phyloP scores from a whole-genome alignment of 2,797 vertebrate species.

The Acipenser oxyrinchus region DNA sequence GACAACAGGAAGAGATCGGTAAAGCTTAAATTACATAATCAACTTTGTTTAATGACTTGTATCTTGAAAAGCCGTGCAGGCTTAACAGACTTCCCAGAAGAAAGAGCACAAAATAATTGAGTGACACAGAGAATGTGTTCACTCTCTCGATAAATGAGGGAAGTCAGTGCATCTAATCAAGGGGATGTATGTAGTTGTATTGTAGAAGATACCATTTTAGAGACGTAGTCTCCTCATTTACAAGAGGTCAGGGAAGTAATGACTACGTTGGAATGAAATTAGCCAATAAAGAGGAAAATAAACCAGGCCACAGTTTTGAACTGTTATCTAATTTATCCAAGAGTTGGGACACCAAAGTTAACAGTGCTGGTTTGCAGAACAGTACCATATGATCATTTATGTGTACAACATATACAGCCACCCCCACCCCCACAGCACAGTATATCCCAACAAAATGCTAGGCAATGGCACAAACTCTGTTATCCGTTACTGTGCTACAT shows the following conservation, averaged over 20 bases:
- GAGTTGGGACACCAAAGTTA: too few species aligned
- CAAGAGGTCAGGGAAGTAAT: constrained; percentile 1
- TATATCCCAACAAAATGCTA: background rate
- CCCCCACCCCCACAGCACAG: too few species aligned
- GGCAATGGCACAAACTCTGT: background rate
- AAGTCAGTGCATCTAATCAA: constrained; percentile 1
- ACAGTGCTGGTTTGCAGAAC: too few species aligned
- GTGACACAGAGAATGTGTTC: background rate
- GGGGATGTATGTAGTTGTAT: background rate
- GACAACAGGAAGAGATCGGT: constrained; percentile 7
- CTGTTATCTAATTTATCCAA: too few species aligned
- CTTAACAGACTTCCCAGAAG: background rate
- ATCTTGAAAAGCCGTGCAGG: background rate
- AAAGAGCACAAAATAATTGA: background rate
- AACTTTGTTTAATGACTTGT: constrained; percentile 14
- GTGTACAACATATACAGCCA: too few species aligned
- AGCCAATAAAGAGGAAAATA: background rate
- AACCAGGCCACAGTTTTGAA: background rate
- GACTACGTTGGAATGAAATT: too few species aligned
- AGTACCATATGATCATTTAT: too few species aligned
- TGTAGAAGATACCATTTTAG: background rate
- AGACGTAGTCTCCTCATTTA: constrained; percentile 2
- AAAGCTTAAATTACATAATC: constrained; percentile 13
- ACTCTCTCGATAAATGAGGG: background rate
- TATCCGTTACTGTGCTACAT: too few species aligned